Base-by-base conservation (phyloP, 1,140 invertebrate species). In the Rhopalosiphum maidis region DNA sequence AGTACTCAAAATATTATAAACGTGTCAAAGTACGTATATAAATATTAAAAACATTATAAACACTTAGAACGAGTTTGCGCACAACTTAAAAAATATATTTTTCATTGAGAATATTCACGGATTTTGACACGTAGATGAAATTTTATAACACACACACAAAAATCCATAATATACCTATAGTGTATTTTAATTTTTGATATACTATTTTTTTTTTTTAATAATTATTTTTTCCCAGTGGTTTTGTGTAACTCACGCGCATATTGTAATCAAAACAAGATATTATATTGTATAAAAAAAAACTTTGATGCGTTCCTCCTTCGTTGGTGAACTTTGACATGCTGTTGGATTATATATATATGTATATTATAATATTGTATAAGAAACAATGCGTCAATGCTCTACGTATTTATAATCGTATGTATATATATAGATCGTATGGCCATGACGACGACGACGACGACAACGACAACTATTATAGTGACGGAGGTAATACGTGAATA, bases 241-340 rank as follows among this genome's bases (percentile, higher is more conserved):
- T n/a, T 55, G 48, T 54, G 6, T 37, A 18, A 51, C 48, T 55
- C 35, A 1, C 2, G 21, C 9, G n/a, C 11, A 35, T 89, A 89
- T 89, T 89, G 35, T 89, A 89, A 89, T 89, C 88, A 55, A 89
- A 89, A 89, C 88, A 35, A 55, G 11, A 89, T 54, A 54, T 89
- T 54, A 35, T 55, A 54, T 89, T 89, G n/a, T 37, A 54, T 23
- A 89, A 89, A 54, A 88, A 88, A 55, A 89, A 89, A 89, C 51
- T 51, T 37, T 54, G 35, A 41, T 89, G 37, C 88, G 1, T 54
- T 89, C n/a, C n/a, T 88, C 87, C 48, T 35, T 89, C 87, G 48
- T 51, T 54, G 51, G 51, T 25, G 43, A 55, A 55, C n/a, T 51
- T 89, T 35, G 48, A 22, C n/a, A 51, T 18, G 21, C n/a, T 11